These are phyloP conservation scores for Tokudaia tokunoshimensis DNA, from an alignment of 2,797 vertebrate genomes.

Conservation along the genomic window DNA sequence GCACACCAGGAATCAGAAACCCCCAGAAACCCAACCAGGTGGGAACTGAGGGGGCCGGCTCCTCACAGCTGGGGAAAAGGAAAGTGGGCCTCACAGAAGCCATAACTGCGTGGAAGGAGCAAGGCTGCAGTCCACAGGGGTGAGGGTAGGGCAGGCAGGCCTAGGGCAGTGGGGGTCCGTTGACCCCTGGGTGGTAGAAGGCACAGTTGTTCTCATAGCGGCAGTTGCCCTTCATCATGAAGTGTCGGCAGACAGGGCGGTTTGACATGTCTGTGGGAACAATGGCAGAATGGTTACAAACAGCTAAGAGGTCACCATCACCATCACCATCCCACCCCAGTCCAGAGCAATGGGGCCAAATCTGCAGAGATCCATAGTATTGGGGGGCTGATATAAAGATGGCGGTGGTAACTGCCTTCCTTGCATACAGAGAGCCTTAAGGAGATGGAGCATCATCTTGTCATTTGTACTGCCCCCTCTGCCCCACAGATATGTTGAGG, in stretches of 20 bases:
- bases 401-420: not conserved
- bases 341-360: not conserved
- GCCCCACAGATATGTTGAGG: not conserved
- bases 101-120: constrained; percentile 81
- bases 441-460: not conserved
- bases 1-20: constrained; percentile 77
- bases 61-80: constrained; percentile 74
- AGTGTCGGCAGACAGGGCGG: constrained; percentile 95
- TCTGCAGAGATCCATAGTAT: not conserved
- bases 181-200: constrained; percentile 97
- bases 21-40: constrained; percentile 63
- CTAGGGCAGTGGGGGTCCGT: constrained; percentile 93
- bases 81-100: constrained; percentile 88
- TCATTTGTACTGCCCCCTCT: not conserved
- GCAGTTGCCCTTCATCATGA: constrained; percentile 98
- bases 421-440: not conserved
- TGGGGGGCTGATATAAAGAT: not conserved
- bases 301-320: not conserved
- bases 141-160: constrained; percentile 38
- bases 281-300: not conserved
- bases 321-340: not conserved
- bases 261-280: constrained; percentile 93
- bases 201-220: constrained; percentile 97
- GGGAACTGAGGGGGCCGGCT: constrained; percentile 74
- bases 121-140: constrained; percentile 74